Base-by-base conservation (phyloP, 1,140 invertebrate species). In the Mizuhopecten yessoensis region DNA sequence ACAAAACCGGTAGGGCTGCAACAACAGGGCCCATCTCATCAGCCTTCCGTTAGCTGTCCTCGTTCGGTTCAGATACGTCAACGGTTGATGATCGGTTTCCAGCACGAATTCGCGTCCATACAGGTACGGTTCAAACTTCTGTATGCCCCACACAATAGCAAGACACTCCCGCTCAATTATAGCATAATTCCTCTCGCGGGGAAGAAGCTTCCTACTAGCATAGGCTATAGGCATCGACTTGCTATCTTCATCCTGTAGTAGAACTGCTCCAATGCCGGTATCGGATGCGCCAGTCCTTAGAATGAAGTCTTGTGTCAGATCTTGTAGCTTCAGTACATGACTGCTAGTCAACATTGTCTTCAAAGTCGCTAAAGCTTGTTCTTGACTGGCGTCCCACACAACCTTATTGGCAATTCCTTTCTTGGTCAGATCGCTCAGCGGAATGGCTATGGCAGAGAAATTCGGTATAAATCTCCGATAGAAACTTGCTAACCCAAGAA, bases 401-500 rank as follows among this genome's bases (percentile, higher is more conserved):
- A 89, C 89, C 20, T 86, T 49, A 29, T 87, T 92, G 34, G 91
- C 88, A 57, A 88, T 34, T 13, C 87, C 87, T 33, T 93, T 92
- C 34, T 86, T 90, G 15, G 91, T 90, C 15, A 93, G 33, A 88
- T 91, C 90, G 10, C 88, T 90, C 3, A 97, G 93, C 17, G 96
- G 96, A 10, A 90, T 45, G 33, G 95, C 92, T 15, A n/a, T n/a
- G n/a, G n/a, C n/a, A n/a, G n/a, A n/a, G n/a, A n/a, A n/a, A n/a
- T n/a, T n/a, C n/a, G n/a, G 96, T 91, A 97, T 92, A 91, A 97
- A 97, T 89, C 94, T 95, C 0, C 94, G 92, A 93, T 97, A 97
- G 92, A 96, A 97, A 34, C 95, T 95, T 0, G 96, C 94, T 87
- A 97, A 95, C 0, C 97, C 97, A 10, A 97, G 90, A 90, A 97